These are phyloP conservation scores for Hycleus phaleratus DNA, from an alignment of 1,140 invertebrate genomes.

Conservation along the genomic window DNA sequence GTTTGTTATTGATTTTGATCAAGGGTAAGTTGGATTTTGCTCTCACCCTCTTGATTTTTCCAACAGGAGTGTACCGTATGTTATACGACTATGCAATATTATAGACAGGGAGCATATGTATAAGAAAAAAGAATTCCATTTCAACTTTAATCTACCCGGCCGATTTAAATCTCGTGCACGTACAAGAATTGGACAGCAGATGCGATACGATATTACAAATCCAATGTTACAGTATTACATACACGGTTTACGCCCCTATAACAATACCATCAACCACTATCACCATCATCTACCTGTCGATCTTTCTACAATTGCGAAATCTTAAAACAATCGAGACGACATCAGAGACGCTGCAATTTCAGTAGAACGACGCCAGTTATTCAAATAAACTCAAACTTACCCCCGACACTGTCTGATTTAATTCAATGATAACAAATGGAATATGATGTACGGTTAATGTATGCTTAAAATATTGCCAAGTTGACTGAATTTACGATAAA, in stretches of 20 bases:
- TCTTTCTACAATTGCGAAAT: constrained; percentile 14
- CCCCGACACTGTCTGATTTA: no score
- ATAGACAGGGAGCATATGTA: constrained; percentile 33
- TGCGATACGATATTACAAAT: constrained; percentile 32
- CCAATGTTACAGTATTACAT: constrained; percentile 27
- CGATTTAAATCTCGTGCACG: constrained; percentile 36
- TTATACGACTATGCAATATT: constrained; percentile 15
- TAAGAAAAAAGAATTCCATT: constrained; percentile 32
- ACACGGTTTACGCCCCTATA: constrained; percentile 34
- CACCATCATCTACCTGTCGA: constrained; percentile 16
- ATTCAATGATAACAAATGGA: no score
- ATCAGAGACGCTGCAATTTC: no score
- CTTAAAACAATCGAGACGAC: no score
- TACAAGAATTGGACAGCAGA: constrained; percentile 35
- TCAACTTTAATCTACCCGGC: constrained; percentile 33
- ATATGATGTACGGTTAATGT: no score
- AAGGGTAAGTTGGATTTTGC: no score
- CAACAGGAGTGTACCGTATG: constrained; percentile 2
- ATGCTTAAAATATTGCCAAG: no score
- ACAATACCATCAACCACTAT: constrained; percentile 17
- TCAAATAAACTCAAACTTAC: no score
- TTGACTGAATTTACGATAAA: no score
- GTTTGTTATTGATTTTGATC: no score
- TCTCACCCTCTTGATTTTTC: no score
- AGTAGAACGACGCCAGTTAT: no score